phyloP scores from a whole-genome alignment of 2,888 invertebrate species.

The Agrochola macilenta region DNA sequence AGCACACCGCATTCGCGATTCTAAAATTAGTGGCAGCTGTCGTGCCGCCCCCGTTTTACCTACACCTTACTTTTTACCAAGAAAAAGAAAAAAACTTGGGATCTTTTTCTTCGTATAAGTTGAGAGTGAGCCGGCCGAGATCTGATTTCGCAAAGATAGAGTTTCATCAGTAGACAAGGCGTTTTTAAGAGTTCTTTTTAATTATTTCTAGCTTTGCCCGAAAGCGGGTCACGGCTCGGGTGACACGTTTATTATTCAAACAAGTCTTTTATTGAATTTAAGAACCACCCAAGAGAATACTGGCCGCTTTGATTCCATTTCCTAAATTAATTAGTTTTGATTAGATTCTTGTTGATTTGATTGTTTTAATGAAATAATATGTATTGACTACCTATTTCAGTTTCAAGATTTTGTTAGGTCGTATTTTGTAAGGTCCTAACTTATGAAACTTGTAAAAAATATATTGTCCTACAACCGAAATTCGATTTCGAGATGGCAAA shows the following conservation, averaged over 20 bases:
- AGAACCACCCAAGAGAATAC: conserved; percentile 57
- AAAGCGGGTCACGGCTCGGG: conserved; percentile 78
- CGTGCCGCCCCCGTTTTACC: conserved; percentile 77
- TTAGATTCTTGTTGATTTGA: conserved; percentile 48
- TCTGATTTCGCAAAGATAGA: conserved; percentile 88
- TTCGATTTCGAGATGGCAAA: no score
- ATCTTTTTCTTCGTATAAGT: conserved; percentile 75
- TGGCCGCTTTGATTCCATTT: conserved; percentile 37
- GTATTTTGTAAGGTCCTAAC: neutral
- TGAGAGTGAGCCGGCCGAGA: conserved; percentile 76
- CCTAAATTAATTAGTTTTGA: conserved; percentile 57
- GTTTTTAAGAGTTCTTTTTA: conserved; percentile 88
- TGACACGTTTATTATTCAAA: conserved; percentile 72
- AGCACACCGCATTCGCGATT: conserved; percentile 76
- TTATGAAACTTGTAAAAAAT: neutral
- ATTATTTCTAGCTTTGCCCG: conserved; percentile 80
- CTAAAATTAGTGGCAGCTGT: conserved; percentile 84
- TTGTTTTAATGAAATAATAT: conserved; percentile 12
- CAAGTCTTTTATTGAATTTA: conserved; percentile 66
- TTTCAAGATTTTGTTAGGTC: neutral
- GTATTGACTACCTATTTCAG: conserved; percentile 1
- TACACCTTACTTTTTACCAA: conserved; percentile 81
- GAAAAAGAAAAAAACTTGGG: conserved; percentile 74
- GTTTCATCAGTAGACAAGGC: conserved; percentile 83
- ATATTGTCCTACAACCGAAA: neutral